Evolutionary conservation across 1,140 invertebrate species (phyloP), one percentile per base, ranked within the genome.

Genomic region (Brachionus asplanchnoidis): DNA sequence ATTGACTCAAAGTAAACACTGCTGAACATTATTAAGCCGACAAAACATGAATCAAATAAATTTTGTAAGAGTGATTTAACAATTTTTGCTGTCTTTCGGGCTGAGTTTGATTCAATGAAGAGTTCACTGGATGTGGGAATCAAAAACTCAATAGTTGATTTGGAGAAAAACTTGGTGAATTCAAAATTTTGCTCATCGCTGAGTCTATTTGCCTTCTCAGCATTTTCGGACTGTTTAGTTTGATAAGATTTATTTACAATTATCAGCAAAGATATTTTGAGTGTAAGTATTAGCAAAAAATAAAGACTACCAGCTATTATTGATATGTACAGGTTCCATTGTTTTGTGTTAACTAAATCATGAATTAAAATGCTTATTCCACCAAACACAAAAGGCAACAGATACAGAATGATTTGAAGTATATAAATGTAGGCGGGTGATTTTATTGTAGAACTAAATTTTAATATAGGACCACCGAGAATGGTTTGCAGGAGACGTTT

Each of bases 401-500:
- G 44, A 80, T 88, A 89, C 20, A 89, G 60, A 0, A 87, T 14
- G 11, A 88, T 85, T 85, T 89, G 89, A 28, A 87, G 87, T 5
- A 88, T 28, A 83, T 89, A 90, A 23, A 90, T 88, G 87, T 88
- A 90, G n/a, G 85, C 20, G 17, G 88, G 88, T 8, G 87, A 87
- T 85, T 87, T 86, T 84, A 88, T 89, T 26, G 88, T 87, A 28
- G 88, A 82, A 56, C 86, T 87, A 36, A 90, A 85, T 75, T 89
- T 88, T 11, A 82, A 36, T 4, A 82, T 46, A 12, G 89, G 87
- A 20, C 90, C 90, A 12, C 90, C 90, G 9, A 90, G 85, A 60
- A 91, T 86, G 1, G 90, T 91, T 87, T 90, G 89, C 11, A 89
- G 87, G 46, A 90, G 87, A 53, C 90, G 85, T 78, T 89, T 89